A percentile compares a stretch with the other conserved stretches of the same genome.
Evolutionary conservation across 2,888 invertebrate species (phyloP).

Genomic region (Rosalia funebris): DNA sequence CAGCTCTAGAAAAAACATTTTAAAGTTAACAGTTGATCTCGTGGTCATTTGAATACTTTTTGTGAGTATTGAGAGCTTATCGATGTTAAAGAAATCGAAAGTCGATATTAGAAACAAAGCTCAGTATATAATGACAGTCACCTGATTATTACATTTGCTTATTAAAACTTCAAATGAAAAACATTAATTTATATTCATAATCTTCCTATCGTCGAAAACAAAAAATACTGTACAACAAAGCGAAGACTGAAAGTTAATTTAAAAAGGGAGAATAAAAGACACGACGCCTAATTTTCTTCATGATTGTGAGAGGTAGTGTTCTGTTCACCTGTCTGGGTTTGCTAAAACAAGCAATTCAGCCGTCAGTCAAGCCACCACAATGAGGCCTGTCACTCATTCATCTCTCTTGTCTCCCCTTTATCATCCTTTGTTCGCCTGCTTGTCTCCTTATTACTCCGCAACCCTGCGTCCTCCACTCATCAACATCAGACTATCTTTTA

Average conservation of each 20-base stretch:
- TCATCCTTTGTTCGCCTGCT: slow-evolving; percentile 54
- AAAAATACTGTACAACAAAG: neutral
- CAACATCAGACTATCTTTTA: slow-evolving; percentile 50
- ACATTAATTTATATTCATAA: neutral
- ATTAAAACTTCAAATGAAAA: neutral
- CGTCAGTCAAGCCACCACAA: slow-evolving; percentile 59
- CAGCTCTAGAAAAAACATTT: too few species aligned
- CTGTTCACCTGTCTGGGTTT: slow-evolving; percentile 53
- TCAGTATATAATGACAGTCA: too few species aligned
- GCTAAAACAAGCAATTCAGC: slow-evolving; percentile 59
- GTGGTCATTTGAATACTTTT: too few species aligned
- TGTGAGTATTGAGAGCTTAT: too few species aligned
- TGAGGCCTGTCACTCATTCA: slow-evolving; percentile 61
- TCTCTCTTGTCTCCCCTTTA: slow-evolving; percentile 46
- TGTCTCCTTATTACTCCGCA: slow-evolving; percentile 56
- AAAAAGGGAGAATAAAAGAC: slow-evolving; percentile 21
- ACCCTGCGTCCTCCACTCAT: slow-evolving; percentile 46
- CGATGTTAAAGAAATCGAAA: too few species aligned
- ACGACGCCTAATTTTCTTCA: slow-evolving; percentile 44
- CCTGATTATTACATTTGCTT: neutral
- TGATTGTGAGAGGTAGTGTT: slow-evolving; percentile 44
- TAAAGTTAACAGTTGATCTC: too few species aligned
- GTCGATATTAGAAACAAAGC: too few species aligned
- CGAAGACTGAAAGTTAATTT: slow-evolving; percentile 16
- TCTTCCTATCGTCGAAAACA: neutral